Evolutionary conservation across 2,113 vertebrate genomes (phyloP).

Genomic region (Syngnathus typhle): DNA sequence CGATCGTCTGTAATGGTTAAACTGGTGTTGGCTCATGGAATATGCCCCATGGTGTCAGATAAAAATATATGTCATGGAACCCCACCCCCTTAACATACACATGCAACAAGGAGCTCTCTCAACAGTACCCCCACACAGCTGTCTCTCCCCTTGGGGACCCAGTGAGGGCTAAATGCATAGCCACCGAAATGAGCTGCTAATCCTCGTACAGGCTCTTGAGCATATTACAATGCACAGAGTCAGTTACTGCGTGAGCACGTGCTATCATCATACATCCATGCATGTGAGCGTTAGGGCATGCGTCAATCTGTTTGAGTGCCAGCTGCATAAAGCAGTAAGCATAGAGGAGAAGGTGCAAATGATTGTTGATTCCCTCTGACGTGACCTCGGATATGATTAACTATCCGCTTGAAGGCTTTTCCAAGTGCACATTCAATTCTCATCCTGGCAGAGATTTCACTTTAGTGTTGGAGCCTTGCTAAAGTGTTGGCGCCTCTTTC

Average conservation of each 20-base stretch:
- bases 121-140: slow-evolving; percentile 52
- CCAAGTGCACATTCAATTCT: slow-evolving; percentile 24
- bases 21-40: slow-evolving; percentile 60
- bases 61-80: slow-evolving; percentile 38
- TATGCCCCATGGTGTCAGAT: slow-evolving; percentile 64
- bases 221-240: slow-evolving; percentile 58
- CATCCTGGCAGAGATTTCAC: slow-evolving; percentile 27
- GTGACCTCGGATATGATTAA: slow-evolving; percentile 51
- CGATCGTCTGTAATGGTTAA: slow-evolving; percentile 58
- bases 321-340: slow-evolving; percentile 32
- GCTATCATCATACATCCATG: slow-evolving; percentile 22
- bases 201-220: slow-evolving; percentile 62
- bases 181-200: slow-evolving; percentile 70
- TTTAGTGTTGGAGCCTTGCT: slow-evolving; percentile 51
- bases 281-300: slow-evolving; percentile 30
- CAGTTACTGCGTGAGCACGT: slow-evolving; percentile 29
- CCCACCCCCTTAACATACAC: slow-evolving; percentile 2
- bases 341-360: slow-evolving; percentile 46
- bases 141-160: slow-evolving; percentile 54
- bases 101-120: slow-evolving; percentile 16
- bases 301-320: slow-evolving; percentile 52
- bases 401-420: slow-evolving; percentile 29
- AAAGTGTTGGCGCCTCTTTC: slow-evolving; percentile 67
- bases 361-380: slow-evolving; percentile 37
- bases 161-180: slow-evolving; percentile 60